Base-by-base conservation (phyloP, 2,888 invertebrate genomes). In the Calameuta pallipes region DNA sequence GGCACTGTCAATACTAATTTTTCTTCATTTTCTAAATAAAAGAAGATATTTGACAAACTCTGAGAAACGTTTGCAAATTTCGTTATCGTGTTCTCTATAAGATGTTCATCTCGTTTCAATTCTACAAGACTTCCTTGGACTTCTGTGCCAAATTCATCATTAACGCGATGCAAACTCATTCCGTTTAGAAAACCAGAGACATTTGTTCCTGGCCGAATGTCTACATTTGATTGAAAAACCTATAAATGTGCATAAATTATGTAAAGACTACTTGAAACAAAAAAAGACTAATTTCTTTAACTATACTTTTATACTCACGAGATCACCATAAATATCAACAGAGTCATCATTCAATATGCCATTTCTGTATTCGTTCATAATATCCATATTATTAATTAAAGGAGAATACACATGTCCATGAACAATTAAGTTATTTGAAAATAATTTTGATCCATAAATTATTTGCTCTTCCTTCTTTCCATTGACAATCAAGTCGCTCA, bases 11-110 rank as follows among this genome's bases (percentile, higher is more conserved):
- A 82, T 30, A 73, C 78, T 4, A 89, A 75, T 34, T 76, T 78
- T 4, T 83, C 68, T 30, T 88, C 86, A 4, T 31, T n/a, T 37
- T 90, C 90, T 1, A 90, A 77, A 68, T 90, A 87, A 71, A 82
- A 77, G 41, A 90, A 84, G 23, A 82, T 15, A 12, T 83, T 82
- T 23, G 78, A 76, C 41, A 85, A 77, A 4, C 68, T 78, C 11
- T 75, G 23, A 6, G 80, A 77, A 0, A 82, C 75, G 13, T 30
- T 74, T 4, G 73, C 15, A 1, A 81, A 79, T 56, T 78, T 68
- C 1, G 4, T 4, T 0, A 88, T 80, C 3, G 75, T 76, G 6
- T 79, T 75, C 11, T 86, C 81, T 4, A 87, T 78, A 12, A n/a
- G 37, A 13, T 11, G 76, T 73, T 83, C 79, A 33, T 77, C 79